These are phyloP conservation scores for Macaca mulatta DNA, from an alignment of 2,113 vertebrate genomes.

Conservation along the genomic window DNA sequence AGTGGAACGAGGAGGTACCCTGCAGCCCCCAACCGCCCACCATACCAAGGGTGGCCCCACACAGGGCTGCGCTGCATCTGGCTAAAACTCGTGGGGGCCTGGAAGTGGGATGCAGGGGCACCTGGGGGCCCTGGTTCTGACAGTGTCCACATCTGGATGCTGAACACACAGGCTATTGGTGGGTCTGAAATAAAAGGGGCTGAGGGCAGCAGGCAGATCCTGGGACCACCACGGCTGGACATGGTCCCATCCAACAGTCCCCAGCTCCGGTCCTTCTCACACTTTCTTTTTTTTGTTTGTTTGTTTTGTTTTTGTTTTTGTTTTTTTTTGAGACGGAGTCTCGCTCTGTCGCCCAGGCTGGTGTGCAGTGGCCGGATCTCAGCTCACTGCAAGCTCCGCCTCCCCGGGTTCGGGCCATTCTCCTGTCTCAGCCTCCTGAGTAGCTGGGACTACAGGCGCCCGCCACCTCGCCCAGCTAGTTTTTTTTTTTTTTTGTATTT, in stretches of 20 bases:
- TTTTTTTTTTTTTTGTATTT: too few relatives aligned
- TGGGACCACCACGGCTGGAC: background rate
- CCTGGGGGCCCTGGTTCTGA: background rate
- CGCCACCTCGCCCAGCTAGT: too few relatives aligned
- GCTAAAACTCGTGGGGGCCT: accelerated
- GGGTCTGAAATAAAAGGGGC: background rate
- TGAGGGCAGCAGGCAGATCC: background rate
- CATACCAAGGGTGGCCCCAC: background rate
- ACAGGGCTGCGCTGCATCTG: accelerated
- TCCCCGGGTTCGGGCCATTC: too few relatives aligned
- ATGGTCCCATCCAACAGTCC: background rate
- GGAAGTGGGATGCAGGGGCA: background rate
- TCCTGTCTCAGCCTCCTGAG: too few relatives aligned
- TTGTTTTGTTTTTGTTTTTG: too few relatives aligned
- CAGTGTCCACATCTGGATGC: accelerated
- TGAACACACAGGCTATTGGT: accelerated
- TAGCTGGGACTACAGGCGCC: too few relatives aligned
- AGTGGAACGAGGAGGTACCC: background rate
- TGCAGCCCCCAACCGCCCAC: accelerated
- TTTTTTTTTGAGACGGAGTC: too few relatives aligned
- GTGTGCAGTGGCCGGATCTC: too few relatives aligned
- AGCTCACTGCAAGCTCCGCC: too few relatives aligned
- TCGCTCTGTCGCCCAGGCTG: too few relatives aligned
- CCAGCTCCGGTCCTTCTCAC: background rate
- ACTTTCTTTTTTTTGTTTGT: too few relatives aligned